A percentile compares a stretch with the other conserved stretches of the same genome.
These are phyloP conservation scores for Ochropacha duplaris DNA, from an alignment of 2,888 invertebrate genomes.

Conservation along the genomic window DNA sequence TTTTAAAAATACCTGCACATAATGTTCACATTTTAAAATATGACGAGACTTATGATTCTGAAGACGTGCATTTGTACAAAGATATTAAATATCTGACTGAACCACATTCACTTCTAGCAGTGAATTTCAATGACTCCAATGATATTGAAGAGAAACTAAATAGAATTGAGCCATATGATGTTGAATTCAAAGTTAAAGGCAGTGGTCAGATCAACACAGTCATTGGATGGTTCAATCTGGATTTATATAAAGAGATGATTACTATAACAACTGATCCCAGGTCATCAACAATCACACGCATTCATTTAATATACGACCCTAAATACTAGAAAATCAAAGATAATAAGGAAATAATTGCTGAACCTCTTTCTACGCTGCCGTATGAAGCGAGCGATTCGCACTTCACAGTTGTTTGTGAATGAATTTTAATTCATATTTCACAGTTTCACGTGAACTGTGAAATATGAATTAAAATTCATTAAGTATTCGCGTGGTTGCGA, in stretches of 20 bases:
- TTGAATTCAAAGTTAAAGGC: slow-evolving; percentile 59
- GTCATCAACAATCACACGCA: too few species aligned
- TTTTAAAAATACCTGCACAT: slow-evolving; percentile 49
- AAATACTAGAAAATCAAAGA: too few species aligned
- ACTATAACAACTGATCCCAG: slow-evolving; percentile 85
- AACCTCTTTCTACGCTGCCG: too few species aligned
- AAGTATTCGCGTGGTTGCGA: too few species aligned
- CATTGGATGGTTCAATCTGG: slow-evolving; percentile 88
- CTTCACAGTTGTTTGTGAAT: too few species aligned
- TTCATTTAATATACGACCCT: too few species aligned
- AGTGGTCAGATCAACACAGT: slow-evolving; percentile 85
- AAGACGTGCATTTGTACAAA: slow-evolving; percentile 83
- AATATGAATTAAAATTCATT: too few species aligned
- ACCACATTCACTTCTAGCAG: slow-evolving; percentile 76
- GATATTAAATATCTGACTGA: slow-evolving; percentile 84
- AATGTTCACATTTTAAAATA: slow-evolving; percentile 51
- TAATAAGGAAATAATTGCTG: too few species aligned
- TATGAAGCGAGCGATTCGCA: too few species aligned
- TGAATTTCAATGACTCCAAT: slow-evolving; percentile 84
- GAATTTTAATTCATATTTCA: too few species aligned
- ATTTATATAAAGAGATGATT: slow-evolving; percentile 85
- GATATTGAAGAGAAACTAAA: slow-evolving; percentile 69
- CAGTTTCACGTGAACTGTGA: too few species aligned
- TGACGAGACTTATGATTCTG: slow-evolving; percentile 87
- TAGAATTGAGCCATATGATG: slow-evolving; percentile 57